These are phyloP conservation scores for Carduelis carduelis DNA, from an alignment of 2,797 vertebrate genomes.

Conservation along the genomic window DNA sequence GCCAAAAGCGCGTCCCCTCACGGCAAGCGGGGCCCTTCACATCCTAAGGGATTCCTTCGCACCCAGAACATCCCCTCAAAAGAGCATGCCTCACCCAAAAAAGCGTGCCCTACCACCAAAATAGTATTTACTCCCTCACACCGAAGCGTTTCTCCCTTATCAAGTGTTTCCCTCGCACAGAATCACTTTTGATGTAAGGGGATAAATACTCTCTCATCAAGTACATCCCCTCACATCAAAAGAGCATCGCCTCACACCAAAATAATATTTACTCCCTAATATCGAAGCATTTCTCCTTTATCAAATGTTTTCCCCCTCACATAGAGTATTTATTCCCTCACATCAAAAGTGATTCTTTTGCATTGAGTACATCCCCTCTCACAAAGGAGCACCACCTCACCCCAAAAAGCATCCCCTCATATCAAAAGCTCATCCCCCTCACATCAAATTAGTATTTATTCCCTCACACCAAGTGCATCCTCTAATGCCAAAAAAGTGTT, in stretches of 20 bases:
- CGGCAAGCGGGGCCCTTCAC: rapidly evolving
- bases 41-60: background rate
- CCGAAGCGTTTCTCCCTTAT: rapidly evolving
- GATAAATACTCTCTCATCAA: no score
- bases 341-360: background rate
- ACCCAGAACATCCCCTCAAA: no score
- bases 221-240: background rate
- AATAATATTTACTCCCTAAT: background rate
- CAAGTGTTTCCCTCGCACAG: background rate
- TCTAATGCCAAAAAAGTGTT: background rate
- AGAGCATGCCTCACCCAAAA: background rate
- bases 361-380: rapidly evolving
- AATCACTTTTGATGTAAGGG: no score
- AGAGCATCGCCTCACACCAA: background rate
- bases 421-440: background rate
- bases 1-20: rapidly evolving
- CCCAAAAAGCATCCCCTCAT: background rate
- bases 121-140: background rate
- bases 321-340: background rate
- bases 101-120: background rate
- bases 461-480: background rate
- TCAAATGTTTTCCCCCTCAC: background rate
- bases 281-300: rapidly evolving
- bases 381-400: no score
- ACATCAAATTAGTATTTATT: background rate